Evolutionary conservation across 2,888 invertebrate genomes (phyloP).

Genomic region (Chesias legatella): DNA sequence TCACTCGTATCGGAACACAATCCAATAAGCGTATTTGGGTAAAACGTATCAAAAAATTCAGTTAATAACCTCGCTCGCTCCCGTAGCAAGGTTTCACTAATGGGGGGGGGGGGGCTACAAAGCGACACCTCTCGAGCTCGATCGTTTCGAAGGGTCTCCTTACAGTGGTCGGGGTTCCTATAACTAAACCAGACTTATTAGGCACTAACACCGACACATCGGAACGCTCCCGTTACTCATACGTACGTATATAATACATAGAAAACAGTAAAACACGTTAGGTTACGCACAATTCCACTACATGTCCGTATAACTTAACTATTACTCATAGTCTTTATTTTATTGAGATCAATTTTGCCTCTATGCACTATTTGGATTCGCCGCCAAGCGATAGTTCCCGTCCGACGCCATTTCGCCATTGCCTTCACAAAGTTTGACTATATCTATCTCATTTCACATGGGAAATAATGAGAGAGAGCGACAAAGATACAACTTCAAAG

Average conservation of each 20-base stretch:
- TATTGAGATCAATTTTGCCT: slow-evolving; percentile 77
- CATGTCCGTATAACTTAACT: slow-evolving; percentile 59
- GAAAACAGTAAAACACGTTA: slow-evolving; percentile 70
- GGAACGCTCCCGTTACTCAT: slow-evolving; percentile 47
- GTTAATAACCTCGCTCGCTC: slow-evolving; percentile 48
- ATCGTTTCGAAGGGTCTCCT: slow-evolving; percentile 62
- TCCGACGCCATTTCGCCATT: slow-evolving; percentile 33
- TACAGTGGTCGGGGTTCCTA: slow-evolving; percentile 50
- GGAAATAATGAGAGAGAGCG: slow-evolving; percentile 6
- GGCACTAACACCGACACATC: slow-evolving; percentile 72
- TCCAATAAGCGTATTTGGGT: slow-evolving; percentile 27
- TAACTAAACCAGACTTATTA: slow-evolving; percentile 71
- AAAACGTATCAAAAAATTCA: slow-evolving; percentile 42
- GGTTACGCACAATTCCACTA: slow-evolving; percentile 76
- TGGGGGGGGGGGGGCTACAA: slow-evolving; percentile 30
- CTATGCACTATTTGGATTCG: slow-evolving; percentile 59
- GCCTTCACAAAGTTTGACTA: slow-evolving; percentile 5
- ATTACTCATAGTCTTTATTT: slow-evolving; percentile 62
- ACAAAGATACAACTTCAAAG: slow-evolving; percentile 4
- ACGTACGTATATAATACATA: slow-evolving; percentile 65
- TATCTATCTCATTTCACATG: neutral
- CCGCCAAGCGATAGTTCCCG: slow-evolving; percentile 39
- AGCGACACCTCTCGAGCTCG: slow-evolving; percentile 48
- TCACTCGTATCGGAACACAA: slow-evolving; percentile 16
- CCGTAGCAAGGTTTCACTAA: slow-evolving; percentile 53